These are phyloP conservation scores for Lathamus discolor DNA, from an alignment of 2,113 vertebrate species.

Conservation along the genomic window DNA sequence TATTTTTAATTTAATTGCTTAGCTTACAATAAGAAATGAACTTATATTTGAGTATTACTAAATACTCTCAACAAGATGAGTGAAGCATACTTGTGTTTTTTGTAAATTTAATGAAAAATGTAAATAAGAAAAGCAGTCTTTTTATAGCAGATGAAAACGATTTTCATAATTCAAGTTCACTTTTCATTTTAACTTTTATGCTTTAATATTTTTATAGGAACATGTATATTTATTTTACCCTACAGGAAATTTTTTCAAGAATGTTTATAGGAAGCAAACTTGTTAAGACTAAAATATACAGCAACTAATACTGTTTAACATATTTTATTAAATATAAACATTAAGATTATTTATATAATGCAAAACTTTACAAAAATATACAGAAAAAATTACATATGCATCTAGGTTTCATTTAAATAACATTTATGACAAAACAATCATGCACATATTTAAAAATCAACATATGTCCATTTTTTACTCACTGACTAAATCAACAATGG, in stretches of 20 bases:
- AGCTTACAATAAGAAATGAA: conserved; percentile 50
- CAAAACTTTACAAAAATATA: conserved; percentile 85
- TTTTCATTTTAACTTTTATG: conserved; percentile 81
- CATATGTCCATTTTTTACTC: conserved; percentile 84
- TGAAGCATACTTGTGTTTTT: background rate
- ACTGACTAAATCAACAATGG: conserved; percentile 88
- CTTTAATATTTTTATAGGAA: conserved; percentile 82
- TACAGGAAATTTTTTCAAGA: conserved; percentile 84
- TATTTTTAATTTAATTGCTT: conserved; percentile 57
- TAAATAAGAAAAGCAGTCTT: conserved; percentile 68
- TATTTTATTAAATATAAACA: conserved; percentile 91
- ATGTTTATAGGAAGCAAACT: conserved; percentile 82
- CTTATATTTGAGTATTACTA: conserved; percentile 56
- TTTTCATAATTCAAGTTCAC: conserved; percentile 82
- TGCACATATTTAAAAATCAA: conserved; percentile 81
- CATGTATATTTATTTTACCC: conserved; percentile 94
- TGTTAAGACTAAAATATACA: conserved; percentile 91
- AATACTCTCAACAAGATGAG: conserved; percentile 46
- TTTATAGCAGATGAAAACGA: conserved; percentile 64
- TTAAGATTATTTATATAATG: conserved; percentile 87
- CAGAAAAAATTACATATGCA: conserved; percentile 80
- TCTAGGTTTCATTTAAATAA: conserved; percentile 87
- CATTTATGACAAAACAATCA: conserved; percentile 89
- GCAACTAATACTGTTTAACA: conserved; percentile 86
- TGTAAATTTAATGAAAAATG: conserved; percentile 62